Percentiles rank a stretch among this genome's conserved stretches.
These are phyloP conservation scores for Cheilosia soror DNA, from an alignment of 2,888 invertebrate genomes.

Conservation along the genomic window DNA sequence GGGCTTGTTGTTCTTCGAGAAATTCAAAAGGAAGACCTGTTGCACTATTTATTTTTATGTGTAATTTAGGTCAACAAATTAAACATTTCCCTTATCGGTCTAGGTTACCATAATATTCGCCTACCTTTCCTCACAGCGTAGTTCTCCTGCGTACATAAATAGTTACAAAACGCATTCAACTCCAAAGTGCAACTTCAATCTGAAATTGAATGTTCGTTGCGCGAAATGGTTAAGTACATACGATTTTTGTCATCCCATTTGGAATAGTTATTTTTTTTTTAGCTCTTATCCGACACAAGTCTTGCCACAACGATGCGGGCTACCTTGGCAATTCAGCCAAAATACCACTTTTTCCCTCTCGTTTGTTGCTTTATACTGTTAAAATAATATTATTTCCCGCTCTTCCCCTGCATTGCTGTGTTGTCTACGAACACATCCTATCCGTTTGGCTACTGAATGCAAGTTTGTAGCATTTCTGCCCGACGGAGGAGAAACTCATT, in stretches of 20 bases:
- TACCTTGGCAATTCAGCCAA: constrained; percentile 53
- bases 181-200: constrained; percentile 22
- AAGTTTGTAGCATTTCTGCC: constrained; percentile 37
- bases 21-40: too few relatives aligned
- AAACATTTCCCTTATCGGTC: too few relatives aligned
- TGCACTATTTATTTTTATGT: too few relatives aligned
- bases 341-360: constrained; percentile 21
- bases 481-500: constrained; percentile 56
- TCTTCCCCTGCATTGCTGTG: background rate
- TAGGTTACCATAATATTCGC: too few relatives aligned
- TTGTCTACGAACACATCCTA: constrained; percentile 14
- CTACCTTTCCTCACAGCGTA: background rate
- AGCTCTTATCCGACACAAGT: constrained; percentile 17
- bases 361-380: constrained; percentile 41
- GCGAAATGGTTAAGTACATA: constrained; percentile 5
- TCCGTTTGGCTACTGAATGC: constrained; percentile 31
- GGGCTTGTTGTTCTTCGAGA: too few relatives aligned
- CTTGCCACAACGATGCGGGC: constrained; percentile 51
- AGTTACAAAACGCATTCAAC: constrained; percentile 16
- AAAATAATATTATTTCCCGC: constrained; percentile 59
- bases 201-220: constrained; percentile 34
- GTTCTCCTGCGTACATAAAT: background rate
- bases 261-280: background rate
- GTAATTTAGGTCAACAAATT: too few relatives aligned
- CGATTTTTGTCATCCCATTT: constrained; percentile 15